Conservation (phyloP, 2,888 invertebrate genomes). For the Herminia tarsipennalis region DNA sequence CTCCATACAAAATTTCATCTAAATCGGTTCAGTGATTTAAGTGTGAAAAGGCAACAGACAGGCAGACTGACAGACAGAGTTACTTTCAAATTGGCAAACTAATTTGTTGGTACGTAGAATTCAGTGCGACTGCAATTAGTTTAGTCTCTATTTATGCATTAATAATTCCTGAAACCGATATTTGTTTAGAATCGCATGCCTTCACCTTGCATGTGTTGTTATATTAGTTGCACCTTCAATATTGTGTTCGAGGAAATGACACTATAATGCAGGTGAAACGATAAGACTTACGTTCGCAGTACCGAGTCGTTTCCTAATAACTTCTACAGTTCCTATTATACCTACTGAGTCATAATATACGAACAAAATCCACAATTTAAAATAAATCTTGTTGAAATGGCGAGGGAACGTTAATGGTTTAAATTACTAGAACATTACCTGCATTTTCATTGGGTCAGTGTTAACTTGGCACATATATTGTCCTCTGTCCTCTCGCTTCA, state of each 20-base stretch:
- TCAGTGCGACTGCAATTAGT: too few species aligned
- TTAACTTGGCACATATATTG: slow-evolving; percentile 98
- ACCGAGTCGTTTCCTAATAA: slow-evolving; percentile 18
- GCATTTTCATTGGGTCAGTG: slow-evolving; percentile 97
- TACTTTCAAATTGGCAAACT: too few species aligned
- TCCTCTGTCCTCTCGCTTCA: slow-evolving; percentile 94
- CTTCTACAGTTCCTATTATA: slow-evolving; percentile 12
- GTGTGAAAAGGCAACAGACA: too few species aligned
- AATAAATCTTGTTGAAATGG: slow-evolving; percentile 21
- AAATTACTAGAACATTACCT: slow-evolving; percentile 84
- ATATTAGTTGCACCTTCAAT: slow-evolving; percentile 15
- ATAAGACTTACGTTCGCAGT: slow-evolving; percentile 11
- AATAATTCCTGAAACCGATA: background rate
- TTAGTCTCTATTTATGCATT: too few species aligned
- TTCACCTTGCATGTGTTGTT: slow-evolving; percentile 6
- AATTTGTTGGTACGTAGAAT: too few species aligned
- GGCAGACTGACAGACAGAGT: too few species aligned
- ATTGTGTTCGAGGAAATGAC: slow-evolving; percentile 14
- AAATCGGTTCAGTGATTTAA: too few species aligned
- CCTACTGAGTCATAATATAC: slow-evolving; percentile 2
- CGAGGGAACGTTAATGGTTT: slow-evolving; percentile 26
- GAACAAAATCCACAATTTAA: slow-evolving; percentile 6
- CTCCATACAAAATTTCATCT: too few species aligned
- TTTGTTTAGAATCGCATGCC: slow-evolving; percentile 14
- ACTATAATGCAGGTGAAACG: slow-evolving; percentile 15